These are phyloP conservation scores for Drosophila jambulina DNA, from an alignment of 1,140 invertebrate genomes.

Conservation along the genomic window DNA sequence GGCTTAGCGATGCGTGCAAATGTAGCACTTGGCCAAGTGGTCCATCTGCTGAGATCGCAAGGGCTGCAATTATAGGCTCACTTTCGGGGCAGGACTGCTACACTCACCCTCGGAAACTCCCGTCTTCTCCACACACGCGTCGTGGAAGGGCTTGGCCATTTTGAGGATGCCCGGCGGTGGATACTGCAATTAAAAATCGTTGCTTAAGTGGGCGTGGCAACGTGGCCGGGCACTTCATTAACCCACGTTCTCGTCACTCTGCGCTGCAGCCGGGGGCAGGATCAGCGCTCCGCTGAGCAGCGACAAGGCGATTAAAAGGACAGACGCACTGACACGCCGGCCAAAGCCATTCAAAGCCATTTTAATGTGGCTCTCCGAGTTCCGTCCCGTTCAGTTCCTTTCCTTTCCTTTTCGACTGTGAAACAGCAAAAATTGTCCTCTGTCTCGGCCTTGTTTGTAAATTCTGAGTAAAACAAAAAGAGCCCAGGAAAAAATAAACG, in stretches of 20 bases:
- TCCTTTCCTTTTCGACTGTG: conserved; percentile 36
- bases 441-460: conserved; percentile 71
- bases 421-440: conserved; percentile 56
- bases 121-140: conserved; percentile 76
- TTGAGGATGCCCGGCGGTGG: conserved; percentile 75
- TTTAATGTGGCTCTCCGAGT: conserved; percentile 66
- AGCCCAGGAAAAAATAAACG: conserved; percentile 29
- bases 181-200: conserved; percentile 78
- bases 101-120: conserved; percentile 79
- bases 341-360: conserved; percentile 83
- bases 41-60: neutral
- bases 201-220: conserved; percentile 63
- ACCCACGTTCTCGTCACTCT: conserved; percentile 79
- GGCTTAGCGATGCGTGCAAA: neutral
- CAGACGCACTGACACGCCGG: conserved; percentile 59
- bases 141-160: conserved; percentile 81
- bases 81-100: conserved; percentile 7
- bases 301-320: conserved; percentile 83
- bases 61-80: conserved; percentile 29
- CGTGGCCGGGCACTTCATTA: conserved; percentile 61
- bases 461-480: conserved; percentile 57
- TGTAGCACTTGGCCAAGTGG: conserved; percentile 8
- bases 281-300: conserved; percentile 68
- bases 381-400: conserved; percentile 9
- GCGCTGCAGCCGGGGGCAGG: conserved; percentile 67